Evolutionary conservation across 2,888 invertebrate genomes (phyloP).

Genomic region (Eupeodes latifasciatus): DNA sequence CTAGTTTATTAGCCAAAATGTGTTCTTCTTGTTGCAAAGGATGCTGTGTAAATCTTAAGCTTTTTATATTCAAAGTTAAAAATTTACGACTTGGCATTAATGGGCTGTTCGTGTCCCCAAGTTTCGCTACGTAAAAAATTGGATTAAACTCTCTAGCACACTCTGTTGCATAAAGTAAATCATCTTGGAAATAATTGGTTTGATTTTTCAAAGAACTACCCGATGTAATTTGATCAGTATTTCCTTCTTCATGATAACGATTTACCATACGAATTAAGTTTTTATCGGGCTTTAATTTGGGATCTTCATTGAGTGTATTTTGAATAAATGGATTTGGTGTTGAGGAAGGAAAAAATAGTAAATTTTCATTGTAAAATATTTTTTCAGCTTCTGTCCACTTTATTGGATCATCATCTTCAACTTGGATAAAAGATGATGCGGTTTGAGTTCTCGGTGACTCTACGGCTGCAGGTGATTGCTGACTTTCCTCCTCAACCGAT

Average conservation of each 20-base stretch:
- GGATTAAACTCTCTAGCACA: slow-evolving; percentile 80
- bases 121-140: slow-evolving; percentile 79
- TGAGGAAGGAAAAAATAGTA: slow-evolving; percentile 78
- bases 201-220: slow-evolving; percentile 46
- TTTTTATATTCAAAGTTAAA: slow-evolving; percentile 79
- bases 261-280: slow-evolving; percentile 80
- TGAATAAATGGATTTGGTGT: slow-evolving; percentile 73
- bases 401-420: slow-evolving; percentile 79
- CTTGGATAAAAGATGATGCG: slow-evolving; percentile 81
- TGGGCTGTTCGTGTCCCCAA: slow-evolving; percentile 54
- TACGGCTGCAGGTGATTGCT: background rate
- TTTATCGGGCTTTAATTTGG: slow-evolving; percentile 43
- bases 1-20: slow-evolving; percentile 87
- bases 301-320: slow-evolving; percentile 33
- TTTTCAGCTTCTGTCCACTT: slow-evolving; percentile 67
- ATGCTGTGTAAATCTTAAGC: slow-evolving; percentile 85
- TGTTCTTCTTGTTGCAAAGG: slow-evolving; percentile 89
- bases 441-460: slow-evolving; percentile 70
- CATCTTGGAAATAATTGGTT: slow-evolving; percentile 75
- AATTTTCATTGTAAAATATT: slow-evolving; percentile 75
- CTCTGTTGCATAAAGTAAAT: slow-evolving; percentile 79
- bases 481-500: slow-evolving; percentile 33
- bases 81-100: slow-evolving; percentile 79
- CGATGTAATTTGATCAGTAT: slow-evolving; percentile 58
- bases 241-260: slow-evolving; percentile 79